Base-by-base conservation (phyloP, 2,113 vertebrate species). In the Ascaphus truei region DNA sequence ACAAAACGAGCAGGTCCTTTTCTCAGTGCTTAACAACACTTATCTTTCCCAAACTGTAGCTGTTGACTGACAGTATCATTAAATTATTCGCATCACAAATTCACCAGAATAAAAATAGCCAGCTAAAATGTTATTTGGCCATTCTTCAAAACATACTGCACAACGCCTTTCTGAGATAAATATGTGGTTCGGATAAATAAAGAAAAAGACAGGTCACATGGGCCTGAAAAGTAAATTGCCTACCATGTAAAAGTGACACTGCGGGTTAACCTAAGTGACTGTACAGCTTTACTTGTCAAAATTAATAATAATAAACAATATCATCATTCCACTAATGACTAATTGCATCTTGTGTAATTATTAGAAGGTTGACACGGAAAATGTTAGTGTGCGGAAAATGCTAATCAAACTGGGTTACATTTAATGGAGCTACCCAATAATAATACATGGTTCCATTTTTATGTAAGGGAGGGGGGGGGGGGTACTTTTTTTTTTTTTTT, bases 261-360 rank as follows among this genome's bases (percentile, higher is more conserved):
- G 29, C 16, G 16, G 10, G 52, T 41, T 57, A 67, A 47, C 52
- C 36, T 34, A 27, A 31, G 47, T 34, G 9, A 18, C 9, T 16
- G 15, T 25, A 7, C 53, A 5, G 39, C 22, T 23, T 13, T 15
- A 2, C 53, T 43, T 55, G 65, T 58, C 65, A 58, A 23, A 33
- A 18, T 25, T 57, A 68, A 68, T 68, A 68, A 68, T 68, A 41
- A 58, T 34, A 36, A 47, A 58, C 39, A 58, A 58, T 58, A 57
- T 48, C 53, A 48, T 57, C 26, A 34, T 29, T 22, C 9, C n/a
- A 16, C 20, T 30, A 20, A 30, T 20, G 3, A 23, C 53, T 58
- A 68, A 48, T 58, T 68, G 53, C 20, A 34, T 68, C 65, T 48
- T 57, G 53, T 57, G 30, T 68, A 58, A 68, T 68, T 48, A 58